A percentile compares a stretch with the other conserved stretches of the same genome.
Conservation (phyloP, 2,888 invertebrate species). For the Gymnoscelis rufifasciata region DNA sequence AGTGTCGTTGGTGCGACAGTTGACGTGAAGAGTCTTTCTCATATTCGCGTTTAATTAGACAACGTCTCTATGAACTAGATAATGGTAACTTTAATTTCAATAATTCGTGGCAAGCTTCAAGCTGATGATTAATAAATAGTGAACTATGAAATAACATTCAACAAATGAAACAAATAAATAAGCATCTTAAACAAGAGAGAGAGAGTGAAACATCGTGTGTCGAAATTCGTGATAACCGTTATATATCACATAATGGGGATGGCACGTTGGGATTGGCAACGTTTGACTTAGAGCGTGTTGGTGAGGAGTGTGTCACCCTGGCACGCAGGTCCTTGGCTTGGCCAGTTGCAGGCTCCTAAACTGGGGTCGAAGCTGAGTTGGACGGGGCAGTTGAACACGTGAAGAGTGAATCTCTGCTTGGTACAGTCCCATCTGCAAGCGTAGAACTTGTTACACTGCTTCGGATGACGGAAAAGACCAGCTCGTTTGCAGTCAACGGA, state of each 20-base stretch:
- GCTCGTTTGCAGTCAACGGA: conserved; percentile 80
- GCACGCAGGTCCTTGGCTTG: conserved; percentile 88
- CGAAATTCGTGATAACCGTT: conserved; percentile 57
- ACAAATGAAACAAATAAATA: conserved; percentile 72
- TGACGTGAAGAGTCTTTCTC: too few species aligned
- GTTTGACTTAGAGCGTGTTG: conserved; percentile 52
- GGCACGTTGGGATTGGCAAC: conserved; percentile 59
- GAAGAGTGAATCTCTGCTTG: conserved; percentile 85
- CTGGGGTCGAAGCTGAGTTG: conserved; percentile 87
- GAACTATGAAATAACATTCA: conserved; percentile 71
- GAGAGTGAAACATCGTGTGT: conserved; percentile 48
- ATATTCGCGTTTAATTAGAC: too few species aligned
- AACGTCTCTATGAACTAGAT: conserved; percentile 54
- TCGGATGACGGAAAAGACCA: conserved; percentile 84
- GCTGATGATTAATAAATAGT: conserved; percentile 67
- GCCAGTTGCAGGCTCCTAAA: conserved; percentile 90
- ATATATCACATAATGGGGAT: conserved; percentile 68
- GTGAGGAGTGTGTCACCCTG: conserved; percentile 83
- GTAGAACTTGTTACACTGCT: conserved; percentile 89
- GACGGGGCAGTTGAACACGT: conserved; percentile 88
- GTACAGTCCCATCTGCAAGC: conserved; percentile 89
- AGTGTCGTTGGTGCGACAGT: too few species aligned
- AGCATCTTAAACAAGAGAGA: conserved; percentile 57
- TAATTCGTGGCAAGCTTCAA: conserved; percentile 54
- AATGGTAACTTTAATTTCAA: conserved; percentile 64